A percentile compares a stretch with the other conserved stretches of the same genome.
phyloP scores from a whole-genome alignment of 2,113 vertebrate species.

The Gopherus evgoodei region DNA sequence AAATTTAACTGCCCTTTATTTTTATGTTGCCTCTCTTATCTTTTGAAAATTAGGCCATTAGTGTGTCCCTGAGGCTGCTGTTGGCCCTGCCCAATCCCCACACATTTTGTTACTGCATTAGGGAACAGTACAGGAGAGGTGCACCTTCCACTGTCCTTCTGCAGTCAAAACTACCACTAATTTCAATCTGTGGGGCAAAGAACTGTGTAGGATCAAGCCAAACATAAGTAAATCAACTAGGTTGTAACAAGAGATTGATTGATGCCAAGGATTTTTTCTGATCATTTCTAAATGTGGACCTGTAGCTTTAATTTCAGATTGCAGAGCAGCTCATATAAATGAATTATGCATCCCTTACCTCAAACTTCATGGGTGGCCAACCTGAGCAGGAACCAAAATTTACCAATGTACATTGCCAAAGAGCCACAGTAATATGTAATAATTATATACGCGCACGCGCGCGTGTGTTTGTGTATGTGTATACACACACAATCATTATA shows the following conservation, averaged over 20 bases:
- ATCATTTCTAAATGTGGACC: not conserved
- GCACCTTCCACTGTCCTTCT: fast-evolving
- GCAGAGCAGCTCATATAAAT: not conserved
- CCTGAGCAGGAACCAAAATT: no score
- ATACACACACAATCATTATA: no score
- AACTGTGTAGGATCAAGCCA: not conserved
- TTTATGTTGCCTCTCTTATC: not conserved
- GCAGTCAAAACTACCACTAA: fast-evolving
- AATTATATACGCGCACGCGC: no score
- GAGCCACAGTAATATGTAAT: no score
- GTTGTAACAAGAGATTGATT: not conserved
- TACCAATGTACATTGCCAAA: no score
- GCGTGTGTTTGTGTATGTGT: no score
- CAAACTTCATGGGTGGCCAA: not conserved
- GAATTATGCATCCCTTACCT: not conserved
- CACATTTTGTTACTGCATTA: not conserved
- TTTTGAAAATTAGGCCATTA: fast-evolving
- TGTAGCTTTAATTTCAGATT: not conserved
- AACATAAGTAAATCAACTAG: not conserved
- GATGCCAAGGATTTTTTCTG: fast-evolving
- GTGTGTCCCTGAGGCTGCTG: fast-evolving
- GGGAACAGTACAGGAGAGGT: not conserved
- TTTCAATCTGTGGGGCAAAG: not conserved
- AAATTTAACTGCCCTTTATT: not conserved
- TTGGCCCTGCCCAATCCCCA: not conserved